Evolutionary conservation across 2,888 invertebrate genomes (phyloP), one percentile per base, ranked within the genome.

Genomic region (Aelia acuminata): DNA sequence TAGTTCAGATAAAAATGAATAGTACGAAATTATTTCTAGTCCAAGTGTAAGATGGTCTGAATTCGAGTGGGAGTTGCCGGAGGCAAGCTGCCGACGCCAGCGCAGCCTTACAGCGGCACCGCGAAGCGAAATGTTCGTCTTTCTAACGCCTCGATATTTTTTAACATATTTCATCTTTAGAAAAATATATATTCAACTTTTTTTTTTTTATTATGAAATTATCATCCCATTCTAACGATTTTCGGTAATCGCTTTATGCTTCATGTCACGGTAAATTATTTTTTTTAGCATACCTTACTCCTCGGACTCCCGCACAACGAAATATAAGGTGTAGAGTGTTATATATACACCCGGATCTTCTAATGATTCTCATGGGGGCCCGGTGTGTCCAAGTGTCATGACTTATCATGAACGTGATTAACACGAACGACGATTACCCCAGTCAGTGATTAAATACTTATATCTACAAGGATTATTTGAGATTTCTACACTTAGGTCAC

Each of bases 351-450:
- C 80, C 43, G 43, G 43, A 47, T 80, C 80, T 13, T n/a, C 0
- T n/a, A n/a, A 13, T 0, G 0, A 5, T 0, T 43, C 5, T 11
- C 43, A 43, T 80, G 80, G 80, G 43, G 80, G 80, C n/a, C 43
- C 43, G 80, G n/a, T 18, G 80, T 80, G 80, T 11, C 80, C 43
- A 47, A 47, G 80, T 80, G 80, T 80, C 80, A 80, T 35, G 80
- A 80, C 80, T 80, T 80, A 70, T 70, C 63, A 70, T 47, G 80
- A 80, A 39, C 80, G 80, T 80, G 80, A 80, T 80, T 47, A 80
- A 80, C 63, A 70, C 63, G 63, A 70, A 13, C 20, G 63, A 70
- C 63, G 63, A 70, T 70, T 70, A 70, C 43, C 80, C 80, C 80
- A 80, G 80, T 43, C 80, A 80, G 63, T 80, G 80, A 80, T 80